Percentiles rank a stretch among this genome's conserved stretches.
phyloP scores from a whole-genome alignment of 2,797 vertebrate genomes.

The Micromesistius poutassou region DNA sequence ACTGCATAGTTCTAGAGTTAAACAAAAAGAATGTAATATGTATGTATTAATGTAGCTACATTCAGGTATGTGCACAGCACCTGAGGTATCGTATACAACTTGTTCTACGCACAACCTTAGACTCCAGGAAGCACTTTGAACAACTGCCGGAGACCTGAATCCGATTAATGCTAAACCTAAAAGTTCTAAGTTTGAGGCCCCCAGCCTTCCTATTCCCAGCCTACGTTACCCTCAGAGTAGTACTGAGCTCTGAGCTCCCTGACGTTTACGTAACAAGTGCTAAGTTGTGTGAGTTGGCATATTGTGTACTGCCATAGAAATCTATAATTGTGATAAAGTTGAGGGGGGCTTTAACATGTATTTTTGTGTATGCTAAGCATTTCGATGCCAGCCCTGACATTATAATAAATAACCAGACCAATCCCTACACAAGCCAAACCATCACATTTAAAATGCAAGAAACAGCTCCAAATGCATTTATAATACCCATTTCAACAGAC shows the following conservation, averaged over 20 bases:
- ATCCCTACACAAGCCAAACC: slow-evolving; percentile 14
- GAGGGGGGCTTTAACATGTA: not conserved
- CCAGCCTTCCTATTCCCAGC: not conserved
- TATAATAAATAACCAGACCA: not conserved
- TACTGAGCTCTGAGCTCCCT: not conserved
- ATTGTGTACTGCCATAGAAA: not conserved
- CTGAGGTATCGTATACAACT: slow-evolving; percentile 49
- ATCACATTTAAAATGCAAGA: slow-evolving; percentile 5
- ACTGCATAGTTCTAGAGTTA: slow-evolving; percentile 2
- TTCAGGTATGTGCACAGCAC: slow-evolving; percentile 17
- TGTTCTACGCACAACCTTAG: slow-evolving; percentile 15
- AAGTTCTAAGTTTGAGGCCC: not conserved
- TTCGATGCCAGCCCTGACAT: not conserved
- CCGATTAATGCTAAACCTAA: slow-evolving; percentile 7
- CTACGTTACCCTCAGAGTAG: not conserved
- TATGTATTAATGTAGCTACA: not conserved
- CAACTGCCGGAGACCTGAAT: slow-evolving; percentile 29
- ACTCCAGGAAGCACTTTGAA: slow-evolving; percentile 29
- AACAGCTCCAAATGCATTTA: not conserved
- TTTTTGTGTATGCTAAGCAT: not conserved
- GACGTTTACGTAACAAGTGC: not conserved
- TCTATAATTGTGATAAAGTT: not conserved
- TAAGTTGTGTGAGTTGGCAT: not conserved
- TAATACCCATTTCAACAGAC: slow-evolving; percentile 2
- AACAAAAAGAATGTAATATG: not conserved